phyloP scores from a whole-genome alignment of 2,113 vertebrate species.

The Notechis scutatus region DNA sequence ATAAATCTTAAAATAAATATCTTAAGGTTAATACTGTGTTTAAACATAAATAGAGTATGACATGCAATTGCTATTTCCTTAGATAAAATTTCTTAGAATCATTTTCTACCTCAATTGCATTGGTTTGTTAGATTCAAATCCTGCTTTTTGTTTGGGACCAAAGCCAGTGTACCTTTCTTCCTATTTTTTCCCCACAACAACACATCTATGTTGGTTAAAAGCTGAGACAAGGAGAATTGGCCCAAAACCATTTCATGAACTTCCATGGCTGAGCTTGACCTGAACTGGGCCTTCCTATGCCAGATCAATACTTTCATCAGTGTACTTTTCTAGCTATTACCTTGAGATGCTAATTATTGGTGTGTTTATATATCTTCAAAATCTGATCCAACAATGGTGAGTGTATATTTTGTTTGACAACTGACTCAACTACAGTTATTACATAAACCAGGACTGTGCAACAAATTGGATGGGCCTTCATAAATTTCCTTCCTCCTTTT shows the following conservation, averaged over 20 bases:
- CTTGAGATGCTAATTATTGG: not conserved
- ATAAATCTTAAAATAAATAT: not conserved
- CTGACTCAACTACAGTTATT: not conserved
- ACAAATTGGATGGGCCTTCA: not conserved
- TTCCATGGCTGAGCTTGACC: not conserved
- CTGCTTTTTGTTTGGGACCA: not conserved
- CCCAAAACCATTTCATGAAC: not conserved
- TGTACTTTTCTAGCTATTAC: not conserved
- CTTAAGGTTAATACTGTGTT: not conserved
- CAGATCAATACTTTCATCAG: not conserved
- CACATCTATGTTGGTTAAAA: not conserved
- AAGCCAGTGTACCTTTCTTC: not conserved
- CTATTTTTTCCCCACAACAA: not conserved
- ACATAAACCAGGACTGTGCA: not conserved
- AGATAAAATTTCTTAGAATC: not conserved
- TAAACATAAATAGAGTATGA: fast-evolving
- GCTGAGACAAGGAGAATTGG: not conserved
- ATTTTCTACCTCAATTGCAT: not conserved
- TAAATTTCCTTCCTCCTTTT: not conserved
- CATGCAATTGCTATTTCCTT: not conserved
- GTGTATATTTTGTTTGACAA: not conserved
- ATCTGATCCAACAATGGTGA: not conserved
- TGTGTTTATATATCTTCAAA: not conserved
- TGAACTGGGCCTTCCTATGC: not conserved
- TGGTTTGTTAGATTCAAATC: not conserved